Base-by-base conservation (phyloP, 2,797 vertebrate genomes). In the Rhinogobio ventralis region DNA sequence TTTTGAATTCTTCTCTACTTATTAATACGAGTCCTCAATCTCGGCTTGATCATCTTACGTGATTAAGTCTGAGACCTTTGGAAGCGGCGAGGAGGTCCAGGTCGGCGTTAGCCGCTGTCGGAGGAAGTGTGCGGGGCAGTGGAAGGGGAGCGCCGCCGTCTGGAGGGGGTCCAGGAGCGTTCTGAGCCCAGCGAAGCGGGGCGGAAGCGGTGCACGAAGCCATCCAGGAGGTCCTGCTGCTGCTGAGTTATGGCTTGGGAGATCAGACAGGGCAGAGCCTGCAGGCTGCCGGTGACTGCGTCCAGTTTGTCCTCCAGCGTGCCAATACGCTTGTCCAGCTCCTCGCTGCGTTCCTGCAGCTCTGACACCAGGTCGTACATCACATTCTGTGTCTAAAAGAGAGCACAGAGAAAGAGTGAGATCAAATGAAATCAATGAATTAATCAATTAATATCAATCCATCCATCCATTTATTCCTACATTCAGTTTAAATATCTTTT, bases 331-430 rank as follows among this genome's bases (percentile, higher is more conserved):
- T 96, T 97, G 94, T 98, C 97, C 88, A 98, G 93, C 89, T 97
- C 97, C 92, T 98, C 97, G 30, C 97, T 96, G 90, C 96, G 97
- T 88, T 97, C 97, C 88, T 98, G 97, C 90, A 98, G 95, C 91
- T 98, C 97, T 0, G 97, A 97, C 91, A 97, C 96, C 92, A 97
- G 94, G 92, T 98, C 97, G 14, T 96, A 98, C 96, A 98, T 97
- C 92, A 97, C 91, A 91, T 96, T 97, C 95, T 98, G 97, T 33
- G 97, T 97, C 97, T 98, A 89, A n/a, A 42, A 85, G 62, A 69
- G 79, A 85, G 75, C 78, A 89, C 53, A 62, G 51, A 49, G 77
- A 90, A 73, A 89, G 57, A 76, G 51, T 79, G 76, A 62, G 81
- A 79, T 51, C 49, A 15, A 75, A 28, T 23, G 49, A 78, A 42